Evolutionary conservation across 2,797 vertebrate species (phyloP), one percentile per base, ranked within the genome.

Genomic region (Toxotes lorentzi): DNA sequence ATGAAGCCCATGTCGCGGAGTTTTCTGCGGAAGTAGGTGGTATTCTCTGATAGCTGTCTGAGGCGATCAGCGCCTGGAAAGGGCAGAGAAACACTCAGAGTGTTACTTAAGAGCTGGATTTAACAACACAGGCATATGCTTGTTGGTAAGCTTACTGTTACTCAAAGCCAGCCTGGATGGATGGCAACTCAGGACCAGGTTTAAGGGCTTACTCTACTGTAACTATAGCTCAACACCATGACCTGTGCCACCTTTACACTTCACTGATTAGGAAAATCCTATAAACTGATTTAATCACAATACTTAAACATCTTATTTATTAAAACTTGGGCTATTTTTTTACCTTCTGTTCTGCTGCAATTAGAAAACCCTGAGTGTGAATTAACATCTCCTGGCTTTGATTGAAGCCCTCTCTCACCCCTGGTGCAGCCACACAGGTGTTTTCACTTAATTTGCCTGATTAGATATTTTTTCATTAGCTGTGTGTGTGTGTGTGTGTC

Each of bases 1-100:
- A 99, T 99, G 91, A 99, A 97, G 76, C 98, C 97, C 96, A 97
- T 96, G 53, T 97, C 95, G 2, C 95, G 94, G 73, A 99, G 96
- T 85, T 94, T 95, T 72, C 96, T 96, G 82, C 98, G 96, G 93
- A 99, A 99, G 80, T 98, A 99, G 21, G 89, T 95, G 0, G 96
- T 98, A 88, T 99, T 99, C 73, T 97, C 96, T 11, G 97, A 96
- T 70, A 99, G 94, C 91, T 97, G 97, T 60, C 94, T 93, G 75
- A 99, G 91, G 59, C 97, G 96, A 1, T 96, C 93, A 48, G 92
- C 95, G 78, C 98, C 98, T 99, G 83, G 35, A 64, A 54, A 51
- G 13, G 41, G 2, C 4, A 65, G 43, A 72, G 0, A 0, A n/a
- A 59, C 4, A 24, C 11, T 34, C 11, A 19, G 9, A 3, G 23